These are phyloP conservation scores for Drymodes brunneopygia DNA, from an alignment of 2,113 vertebrate species.

Conservation along the genomic window DNA sequence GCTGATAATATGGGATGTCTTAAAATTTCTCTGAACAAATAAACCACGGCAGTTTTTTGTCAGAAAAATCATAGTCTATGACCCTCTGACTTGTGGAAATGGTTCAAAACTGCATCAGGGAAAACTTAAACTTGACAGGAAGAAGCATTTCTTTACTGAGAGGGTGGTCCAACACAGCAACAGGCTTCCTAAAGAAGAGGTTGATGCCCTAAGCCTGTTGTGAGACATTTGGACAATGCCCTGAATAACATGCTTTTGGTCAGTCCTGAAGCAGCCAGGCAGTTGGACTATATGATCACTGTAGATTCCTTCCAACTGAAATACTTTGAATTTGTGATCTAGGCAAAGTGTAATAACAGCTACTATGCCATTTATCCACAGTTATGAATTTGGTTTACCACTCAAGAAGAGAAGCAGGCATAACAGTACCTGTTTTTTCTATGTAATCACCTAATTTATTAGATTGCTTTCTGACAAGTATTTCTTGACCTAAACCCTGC, in stretches of 20 bases:
- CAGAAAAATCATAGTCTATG: not conserved
- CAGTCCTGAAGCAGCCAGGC: not conserved
- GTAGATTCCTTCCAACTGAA: not conserved
- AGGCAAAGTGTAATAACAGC: not conserved
- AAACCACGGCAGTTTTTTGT: not conserved
- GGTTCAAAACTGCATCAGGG: not conserved
- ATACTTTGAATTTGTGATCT: not conserved
- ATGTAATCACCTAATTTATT: not conserved
- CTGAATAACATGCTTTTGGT: not conserved
- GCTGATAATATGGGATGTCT: not conserved
- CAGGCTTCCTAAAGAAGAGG: not conserved
- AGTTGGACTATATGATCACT: not conserved
- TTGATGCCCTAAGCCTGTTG: rapidly evolving
- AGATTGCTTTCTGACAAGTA: not conserved
- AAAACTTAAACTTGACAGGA: not conserved
- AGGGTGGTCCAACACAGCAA: not conserved
- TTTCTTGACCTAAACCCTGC: not conserved
- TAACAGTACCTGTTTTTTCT: not conserved
- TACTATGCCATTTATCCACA: not conserved
- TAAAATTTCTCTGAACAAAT: not conserved
- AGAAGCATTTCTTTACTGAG: not conserved
- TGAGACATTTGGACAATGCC: not conserved
- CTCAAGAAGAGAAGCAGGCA: not conserved
- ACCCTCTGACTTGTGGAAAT: not conserved
- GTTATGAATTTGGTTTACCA: not conserved